Evolutionary conservation across 1,140 invertebrate species (phyloP).

Genomic region (Drosophila navojoa): DNA sequence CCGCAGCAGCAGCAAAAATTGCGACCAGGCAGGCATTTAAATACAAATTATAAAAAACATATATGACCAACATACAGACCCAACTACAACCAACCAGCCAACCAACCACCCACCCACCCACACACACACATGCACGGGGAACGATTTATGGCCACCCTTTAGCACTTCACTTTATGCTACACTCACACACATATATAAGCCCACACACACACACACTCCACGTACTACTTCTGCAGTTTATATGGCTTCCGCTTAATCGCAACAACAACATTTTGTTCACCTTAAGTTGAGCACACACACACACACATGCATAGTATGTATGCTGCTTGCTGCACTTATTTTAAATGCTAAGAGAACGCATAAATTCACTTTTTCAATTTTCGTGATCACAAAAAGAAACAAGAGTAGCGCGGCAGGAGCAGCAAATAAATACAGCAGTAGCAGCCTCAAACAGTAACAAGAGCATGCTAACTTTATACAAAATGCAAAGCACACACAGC

Average conservation of each 20-base stretch:
- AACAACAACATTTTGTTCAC: constrained; percentile 16
- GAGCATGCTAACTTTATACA: constrained; percentile 51
- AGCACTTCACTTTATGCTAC: constrained; percentile 49
- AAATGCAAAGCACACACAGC: constrained; percentile 65
- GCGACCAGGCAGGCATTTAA: constrained; percentile 65
- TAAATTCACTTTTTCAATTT: constrained; percentile 77
- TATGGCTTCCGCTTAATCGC: constrained; percentile 42
- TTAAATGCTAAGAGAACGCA: constrained; percentile 67
- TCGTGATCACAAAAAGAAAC: constrained; percentile 37
- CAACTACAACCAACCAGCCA: neutral
- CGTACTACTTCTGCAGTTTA: constrained; percentile 11
- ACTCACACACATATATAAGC: constrained; percentile 19
- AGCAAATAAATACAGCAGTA: constrained; percentile 11
- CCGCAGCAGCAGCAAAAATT: constrained; percentile 61
- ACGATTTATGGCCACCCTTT: constrained; percentile 52
- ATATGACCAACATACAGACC: constrained; percentile 27
- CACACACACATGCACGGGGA: neutral
- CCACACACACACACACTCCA: constrained; percentile 17
- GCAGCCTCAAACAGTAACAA: constrained; percentile 12
- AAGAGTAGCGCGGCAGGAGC: constrained; percentile 20
- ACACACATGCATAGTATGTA: neutral
- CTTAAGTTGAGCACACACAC: constrained; percentile 7
- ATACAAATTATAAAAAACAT: constrained; percentile 73
- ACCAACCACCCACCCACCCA: neutral
- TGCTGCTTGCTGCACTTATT: constrained; percentile 54